Conservation (phyloP, 2,888 invertebrate species). For the Phyto melanocephala region DNA sequence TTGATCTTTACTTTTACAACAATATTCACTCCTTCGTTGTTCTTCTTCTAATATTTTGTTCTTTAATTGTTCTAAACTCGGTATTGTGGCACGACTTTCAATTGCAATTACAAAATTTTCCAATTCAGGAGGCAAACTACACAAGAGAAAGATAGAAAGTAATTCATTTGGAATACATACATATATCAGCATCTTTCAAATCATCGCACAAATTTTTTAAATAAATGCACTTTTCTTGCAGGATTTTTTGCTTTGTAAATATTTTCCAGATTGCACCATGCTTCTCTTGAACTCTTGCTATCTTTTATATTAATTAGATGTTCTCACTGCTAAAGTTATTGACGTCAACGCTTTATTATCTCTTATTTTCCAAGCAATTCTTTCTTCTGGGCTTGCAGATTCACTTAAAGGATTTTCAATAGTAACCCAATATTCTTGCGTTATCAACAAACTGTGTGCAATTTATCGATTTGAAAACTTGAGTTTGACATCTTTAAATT, state of each 20-base stretch:
- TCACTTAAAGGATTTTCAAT: background rate
- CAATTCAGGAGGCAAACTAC: conserved; percentile 24
- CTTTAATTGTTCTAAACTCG: background rate
- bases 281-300: background rate
- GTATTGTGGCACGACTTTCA: conserved; percentile 1
- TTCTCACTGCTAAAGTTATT: no score
- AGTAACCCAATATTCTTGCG: background rate
- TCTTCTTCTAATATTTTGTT: background rate
- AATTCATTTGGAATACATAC: background rate
- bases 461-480: no score
- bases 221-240: background rate
- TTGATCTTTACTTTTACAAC: background rate
- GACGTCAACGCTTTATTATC: no score
- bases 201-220: conserved; percentile 2
- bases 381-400: background rate
- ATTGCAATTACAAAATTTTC: conserved; percentile 43
- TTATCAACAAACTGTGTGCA: no score
- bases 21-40: background rate
- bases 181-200: background rate
- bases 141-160: background rate
- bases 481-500: background rate
- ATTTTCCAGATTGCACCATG: background rate
- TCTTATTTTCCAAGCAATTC: no score
- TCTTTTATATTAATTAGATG: no score
- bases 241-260: background rate